Evolutionary conservation across 2,888 invertebrate genomes (phyloP).

Genomic region (Stenodera caucasica): DNA sequence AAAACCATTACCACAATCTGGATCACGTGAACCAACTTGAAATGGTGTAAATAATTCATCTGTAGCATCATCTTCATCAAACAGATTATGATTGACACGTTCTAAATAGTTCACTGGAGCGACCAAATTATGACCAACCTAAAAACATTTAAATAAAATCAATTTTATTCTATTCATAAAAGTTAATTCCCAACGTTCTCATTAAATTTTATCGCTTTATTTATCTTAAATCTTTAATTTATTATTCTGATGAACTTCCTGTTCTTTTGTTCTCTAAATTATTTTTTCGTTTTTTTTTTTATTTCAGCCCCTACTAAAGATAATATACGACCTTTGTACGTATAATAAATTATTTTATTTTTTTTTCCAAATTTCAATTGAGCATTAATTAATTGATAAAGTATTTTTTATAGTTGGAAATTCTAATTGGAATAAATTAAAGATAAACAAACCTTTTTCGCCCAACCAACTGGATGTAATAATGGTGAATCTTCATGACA

Average conservation of each 20-base stretch:
- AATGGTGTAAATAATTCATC: slow-evolving; percentile 73
- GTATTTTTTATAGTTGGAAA: too few relatives aligned
- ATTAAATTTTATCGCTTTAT: too few relatives aligned
- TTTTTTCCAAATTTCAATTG: too few relatives aligned
- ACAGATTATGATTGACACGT: slow-evolving; percentile 70
- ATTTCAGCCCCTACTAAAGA: too few relatives aligned
- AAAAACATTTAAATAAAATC: slow-evolving; percentile 6
- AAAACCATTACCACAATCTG: slow-evolving; percentile 31
- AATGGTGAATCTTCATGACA: slow-evolving; percentile 94
- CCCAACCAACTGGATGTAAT: slow-evolving; percentile 97
- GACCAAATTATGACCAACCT: slow-evolving; percentile 85
- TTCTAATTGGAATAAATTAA: not conserved
- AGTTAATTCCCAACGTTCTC: too few relatives aligned
- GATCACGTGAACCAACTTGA: slow-evolving; percentile 44
- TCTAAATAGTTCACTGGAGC: slow-evolving; percentile 80
- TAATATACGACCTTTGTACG: not conserved
- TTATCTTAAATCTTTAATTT: too few relatives aligned
- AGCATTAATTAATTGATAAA: too few relatives aligned
- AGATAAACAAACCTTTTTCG: slow-evolving; percentile 61
- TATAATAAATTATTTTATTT: too few relatives aligned
- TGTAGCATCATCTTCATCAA: slow-evolving; percentile 77
- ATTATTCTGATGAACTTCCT: too few relatives aligned
- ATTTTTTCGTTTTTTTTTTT: too few relatives aligned
- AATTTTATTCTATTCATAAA: not conserved
- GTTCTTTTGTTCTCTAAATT: too few relatives aligned